Evolutionary conservation across 2,113 vertebrate species (phyloP).

Genomic region (Syrrhaptes paradoxus): DNA sequence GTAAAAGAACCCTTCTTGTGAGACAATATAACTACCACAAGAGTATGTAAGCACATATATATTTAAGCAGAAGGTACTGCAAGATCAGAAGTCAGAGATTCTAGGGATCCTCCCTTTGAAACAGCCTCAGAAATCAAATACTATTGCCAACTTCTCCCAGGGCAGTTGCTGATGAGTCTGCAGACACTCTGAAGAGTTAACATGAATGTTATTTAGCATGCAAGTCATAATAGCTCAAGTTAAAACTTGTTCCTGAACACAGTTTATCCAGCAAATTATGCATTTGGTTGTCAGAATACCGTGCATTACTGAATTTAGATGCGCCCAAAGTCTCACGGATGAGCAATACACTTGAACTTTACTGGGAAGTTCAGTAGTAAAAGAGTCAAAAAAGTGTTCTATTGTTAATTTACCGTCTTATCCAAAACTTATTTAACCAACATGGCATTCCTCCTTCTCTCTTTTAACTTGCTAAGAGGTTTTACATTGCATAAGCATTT

Average conservation of each 20-base stretch:
- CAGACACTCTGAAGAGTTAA: neutral
- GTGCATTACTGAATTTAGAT: neutral
- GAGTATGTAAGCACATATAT: neutral
- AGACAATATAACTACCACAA: neutral
- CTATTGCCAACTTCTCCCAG: neutral
- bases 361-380: neutral
- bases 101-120: neutral
- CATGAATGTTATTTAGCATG: neutral
- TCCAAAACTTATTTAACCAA: neutral
- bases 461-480: neutral
- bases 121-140: neutral
- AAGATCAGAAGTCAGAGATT: neutral
- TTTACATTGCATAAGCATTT: neutral
- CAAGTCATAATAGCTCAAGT: neutral
- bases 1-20: too few species aligned
- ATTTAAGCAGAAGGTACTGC: neutral
- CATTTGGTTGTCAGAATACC: neutral
- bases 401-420: neutral
- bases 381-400: neutral
- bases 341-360: neutral
- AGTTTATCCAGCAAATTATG: neutral
- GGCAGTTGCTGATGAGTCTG: neutral
- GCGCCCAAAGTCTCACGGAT: neutral
- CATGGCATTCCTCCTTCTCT: neutral
- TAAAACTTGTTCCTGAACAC: neutral